A percentile compares a stretch with the other conserved stretches of the same genome.
These are phyloP conservation scores for Oncorhynchus keta DNA, from an alignment of 2,113 vertebrate genomes.

Conservation along the genomic window DNA sequence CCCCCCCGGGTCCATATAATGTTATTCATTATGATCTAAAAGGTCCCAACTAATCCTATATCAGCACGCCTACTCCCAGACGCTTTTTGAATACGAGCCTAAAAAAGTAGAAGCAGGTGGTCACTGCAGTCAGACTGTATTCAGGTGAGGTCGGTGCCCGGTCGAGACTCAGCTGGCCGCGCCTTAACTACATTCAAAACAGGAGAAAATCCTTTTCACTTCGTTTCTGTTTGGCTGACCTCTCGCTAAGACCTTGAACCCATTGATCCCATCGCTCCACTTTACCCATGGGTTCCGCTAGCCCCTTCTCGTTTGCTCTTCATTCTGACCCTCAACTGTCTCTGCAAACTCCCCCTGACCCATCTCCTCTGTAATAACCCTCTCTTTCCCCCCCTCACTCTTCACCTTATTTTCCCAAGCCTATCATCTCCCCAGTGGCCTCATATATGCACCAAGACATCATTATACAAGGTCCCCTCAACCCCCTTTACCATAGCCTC, in stretches of 20 bases:
- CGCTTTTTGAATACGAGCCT: slow-evolving; percentile 31
- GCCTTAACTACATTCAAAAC: too few relatives aligned
- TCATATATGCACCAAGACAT: not conserved
- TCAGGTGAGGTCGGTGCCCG: slow-evolving; percentile 20
- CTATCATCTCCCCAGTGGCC: not conserved
- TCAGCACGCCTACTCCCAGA: too few relatives aligned
- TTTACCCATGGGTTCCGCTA: not conserved
- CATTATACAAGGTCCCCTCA: not conserved
- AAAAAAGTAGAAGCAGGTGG: slow-evolving; percentile 45
- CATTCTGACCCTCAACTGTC: not conserved
- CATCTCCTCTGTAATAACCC: not conserved
- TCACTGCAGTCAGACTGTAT: slow-evolving; percentile 69
- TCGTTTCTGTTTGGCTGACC: not conserved
- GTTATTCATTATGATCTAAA: too few relatives aligned
- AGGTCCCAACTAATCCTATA: too few relatives aligned
- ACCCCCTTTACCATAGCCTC: slow-evolving; percentile 6
- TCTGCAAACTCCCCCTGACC: not conserved
- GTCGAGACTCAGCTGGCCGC: slow-evolving; percentile 1
- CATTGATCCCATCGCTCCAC: too few relatives aligned
- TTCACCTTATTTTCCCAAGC: too few relatives aligned
- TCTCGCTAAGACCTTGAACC: not conserved
- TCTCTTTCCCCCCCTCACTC: not conserved
- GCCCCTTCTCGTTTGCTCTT: not conserved
- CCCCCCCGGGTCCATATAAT: too few relatives aligned
- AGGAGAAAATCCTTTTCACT: not conserved